Evolutionary conservation across 2,888 invertebrate genomes (phyloP).

Genomic region (Nysson spinosus): DNA sequence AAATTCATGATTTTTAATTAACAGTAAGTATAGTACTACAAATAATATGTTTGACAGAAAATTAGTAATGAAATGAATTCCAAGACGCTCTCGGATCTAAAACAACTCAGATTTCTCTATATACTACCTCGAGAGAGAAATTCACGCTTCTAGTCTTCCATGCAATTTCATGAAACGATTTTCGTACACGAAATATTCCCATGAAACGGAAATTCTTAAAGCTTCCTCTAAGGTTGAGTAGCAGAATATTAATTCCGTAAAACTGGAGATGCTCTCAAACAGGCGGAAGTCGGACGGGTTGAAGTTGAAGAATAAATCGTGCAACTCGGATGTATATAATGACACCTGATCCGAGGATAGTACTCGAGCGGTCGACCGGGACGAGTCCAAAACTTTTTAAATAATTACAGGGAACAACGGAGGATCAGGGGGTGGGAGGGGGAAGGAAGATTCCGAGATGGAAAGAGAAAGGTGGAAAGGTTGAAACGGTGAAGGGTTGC

Average conservation of each 20-base stretch:
- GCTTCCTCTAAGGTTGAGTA: background rate
- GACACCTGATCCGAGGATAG: constrained; percentile 47
- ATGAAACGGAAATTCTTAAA: background rate
- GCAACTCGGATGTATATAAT: constrained; percentile 43
- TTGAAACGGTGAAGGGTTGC: constrained; percentile 58
- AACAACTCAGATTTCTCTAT: too few relatives aligned
- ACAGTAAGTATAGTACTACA: too few relatives aligned
- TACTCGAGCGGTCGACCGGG: constrained; percentile 27
- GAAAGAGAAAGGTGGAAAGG: constrained; percentile 7
- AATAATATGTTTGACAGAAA: too few relatives aligned
- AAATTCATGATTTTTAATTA: too few relatives aligned
- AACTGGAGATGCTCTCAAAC: background rate
- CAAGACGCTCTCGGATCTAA: too few relatives aligned
- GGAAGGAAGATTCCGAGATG: constrained; percentile 13
- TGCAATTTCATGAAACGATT: too few relatives aligned
- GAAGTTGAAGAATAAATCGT: constrained; percentile 49
- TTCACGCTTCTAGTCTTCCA: too few relatives aligned
- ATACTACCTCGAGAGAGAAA: too few relatives aligned
- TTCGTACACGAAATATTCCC: too few relatives aligned
- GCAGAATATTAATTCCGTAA: constrained; percentile 19
- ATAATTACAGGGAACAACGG: constrained; percentile 71
- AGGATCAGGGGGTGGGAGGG: constrained; percentile 18
- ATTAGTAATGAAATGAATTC: too few relatives aligned
- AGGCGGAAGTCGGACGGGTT: constrained; percentile 1
- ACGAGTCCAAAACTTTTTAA: constrained; percentile 69